A percentile compares a stretch with the other conserved stretches of the same genome.
Conservation (phyloP, 2,113 vertebrate genomes). For the Amphiprion percula region DNA sequence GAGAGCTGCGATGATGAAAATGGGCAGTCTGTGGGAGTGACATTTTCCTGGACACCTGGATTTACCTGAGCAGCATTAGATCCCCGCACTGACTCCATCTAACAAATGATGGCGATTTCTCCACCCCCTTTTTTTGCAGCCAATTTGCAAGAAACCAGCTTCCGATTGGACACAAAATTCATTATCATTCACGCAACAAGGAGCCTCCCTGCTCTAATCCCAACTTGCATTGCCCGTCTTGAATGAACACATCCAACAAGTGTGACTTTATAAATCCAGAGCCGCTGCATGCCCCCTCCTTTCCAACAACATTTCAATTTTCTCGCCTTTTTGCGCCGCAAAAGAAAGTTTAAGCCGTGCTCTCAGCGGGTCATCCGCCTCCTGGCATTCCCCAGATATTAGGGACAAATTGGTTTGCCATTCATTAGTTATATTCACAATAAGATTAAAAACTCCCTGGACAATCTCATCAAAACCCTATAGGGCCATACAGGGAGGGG, state of each 20-base stretch:
- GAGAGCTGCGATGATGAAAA: slow-evolving; percentile 62
- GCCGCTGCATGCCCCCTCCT: slow-evolving; percentile 19
- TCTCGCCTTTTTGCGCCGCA: slow-evolving; percentile 75
- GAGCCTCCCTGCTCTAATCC: slow-evolving; percentile 46
- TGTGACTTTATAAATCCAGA: slow-evolving; percentile 74
- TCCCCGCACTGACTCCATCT: not conserved
- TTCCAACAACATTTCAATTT: slow-evolving; percentile 76
- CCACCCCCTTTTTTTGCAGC: not conserved
- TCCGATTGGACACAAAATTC: slow-evolving; percentile 62
- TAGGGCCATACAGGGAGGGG: slow-evolving; percentile 75
- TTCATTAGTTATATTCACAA: slow-evolving; percentile 93
- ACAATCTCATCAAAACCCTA: slow-evolving; percentile 86
- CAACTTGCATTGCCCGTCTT: slow-evolving; percentile 22
- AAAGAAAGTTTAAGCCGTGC: slow-evolving; percentile 78
- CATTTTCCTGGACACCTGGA: slow-evolving; percentile 60
- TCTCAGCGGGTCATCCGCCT: slow-evolving; percentile 82
- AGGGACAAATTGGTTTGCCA: slow-evolving; percentile 89
- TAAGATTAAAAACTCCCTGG: slow-evolving; percentile 88
- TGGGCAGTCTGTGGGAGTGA: slow-evolving; percentile 45
- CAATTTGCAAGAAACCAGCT: slow-evolving; percentile 16
- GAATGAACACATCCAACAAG: slow-evolving; percentile 75
- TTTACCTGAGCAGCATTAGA: slow-evolving; percentile 40
- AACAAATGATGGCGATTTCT: too few relatives aligned
- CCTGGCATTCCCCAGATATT: slow-evolving; percentile 87
- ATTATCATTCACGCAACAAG: slow-evolving; percentile 71